Evolutionary conservation across 1,140 invertebrate genomes (phyloP).

Genomic region (Tigriopus japonicus): DNA sequence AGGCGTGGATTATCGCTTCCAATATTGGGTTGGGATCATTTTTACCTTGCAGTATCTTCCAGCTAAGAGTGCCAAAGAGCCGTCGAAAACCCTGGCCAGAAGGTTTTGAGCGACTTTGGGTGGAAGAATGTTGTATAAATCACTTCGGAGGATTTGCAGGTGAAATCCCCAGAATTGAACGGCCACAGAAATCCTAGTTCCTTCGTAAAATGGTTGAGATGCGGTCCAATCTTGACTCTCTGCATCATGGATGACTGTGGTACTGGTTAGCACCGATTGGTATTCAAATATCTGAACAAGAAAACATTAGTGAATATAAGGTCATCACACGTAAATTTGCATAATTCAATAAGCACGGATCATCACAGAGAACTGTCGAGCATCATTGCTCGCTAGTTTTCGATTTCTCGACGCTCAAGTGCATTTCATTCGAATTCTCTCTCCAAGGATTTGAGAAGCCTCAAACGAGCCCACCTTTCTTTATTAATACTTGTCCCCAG

Average conservation of each 20-base stretch:
- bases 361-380: too few relatives aligned
- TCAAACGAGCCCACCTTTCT: too few relatives aligned
- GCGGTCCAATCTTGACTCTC: conserved; percentile 6
- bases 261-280: background rate
- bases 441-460: too few relatives aligned
- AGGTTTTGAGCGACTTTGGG: background rate
- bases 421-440: too few relatives aligned
- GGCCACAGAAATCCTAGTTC: background rate
- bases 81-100: background rate
- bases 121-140: conserved; percentile 1
- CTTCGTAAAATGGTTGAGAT: background rate
- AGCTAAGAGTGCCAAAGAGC: background rate
- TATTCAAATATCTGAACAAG: background rate
- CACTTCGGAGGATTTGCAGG: background rate
- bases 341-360: too few relatives aligned
- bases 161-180: conserved; percentile 6
- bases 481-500: too few relatives aligned
- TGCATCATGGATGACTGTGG: background rate
- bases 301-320: background rate
- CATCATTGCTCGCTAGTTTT: too few relatives aligned
- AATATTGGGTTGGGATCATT: too few relatives aligned
- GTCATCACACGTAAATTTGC: too few relatives aligned
- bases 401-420: too few relatives aligned
- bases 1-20: too few relatives aligned
- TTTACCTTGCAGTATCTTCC: conserved; percentile 5